Evolutionary conservation across 2,888 invertebrate species (phyloP).

Genomic region (Ophion slaviceki): DNA sequence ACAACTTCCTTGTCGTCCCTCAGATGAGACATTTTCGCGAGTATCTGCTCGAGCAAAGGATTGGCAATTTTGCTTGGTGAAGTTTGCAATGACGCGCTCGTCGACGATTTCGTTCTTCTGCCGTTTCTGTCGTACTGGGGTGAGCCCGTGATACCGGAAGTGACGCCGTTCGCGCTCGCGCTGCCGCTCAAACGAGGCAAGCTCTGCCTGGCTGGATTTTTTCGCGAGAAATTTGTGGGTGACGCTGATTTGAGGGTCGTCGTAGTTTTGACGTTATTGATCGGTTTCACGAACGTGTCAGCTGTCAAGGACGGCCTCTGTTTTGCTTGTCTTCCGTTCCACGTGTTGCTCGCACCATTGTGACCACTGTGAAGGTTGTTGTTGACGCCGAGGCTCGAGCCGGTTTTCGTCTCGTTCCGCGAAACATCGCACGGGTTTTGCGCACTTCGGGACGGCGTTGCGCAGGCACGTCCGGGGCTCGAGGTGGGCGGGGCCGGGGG

Average conservation of each 20-base stretch:
- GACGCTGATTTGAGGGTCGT: conserved; percentile 71
- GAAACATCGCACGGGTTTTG: conserved; percentile 73
- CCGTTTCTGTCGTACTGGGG: conserved; percentile 84
- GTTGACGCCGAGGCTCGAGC: conserved; percentile 71
- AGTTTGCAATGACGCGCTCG: conserved; percentile 85
- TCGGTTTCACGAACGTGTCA: conserved; percentile 86
- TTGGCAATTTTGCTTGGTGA: conserved; percentile 87
- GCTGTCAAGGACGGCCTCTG: conserved; percentile 85
- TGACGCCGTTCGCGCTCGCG: conserved; percentile 82
- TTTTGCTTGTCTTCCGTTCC: conserved; percentile 87
- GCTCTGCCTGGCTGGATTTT: conserved; percentile 82
- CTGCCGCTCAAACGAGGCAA: conserved; percentile 80
- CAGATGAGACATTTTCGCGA: conserved; percentile 89
- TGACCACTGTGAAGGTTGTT: conserved; percentile 35
- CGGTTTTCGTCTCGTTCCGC: conserved; percentile 84
- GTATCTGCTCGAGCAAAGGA: conserved; percentile 89
- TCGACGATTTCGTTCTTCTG: conserved; percentile 83
- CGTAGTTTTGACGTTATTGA: conserved; percentile 64
- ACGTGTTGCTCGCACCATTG: conserved; percentile 87
- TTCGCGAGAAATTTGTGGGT: conserved; percentile 76
- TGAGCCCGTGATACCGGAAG: conserved; percentile 82
- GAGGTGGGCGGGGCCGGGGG: conserved; percentile 84
- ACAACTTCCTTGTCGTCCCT: conserved; percentile 90
- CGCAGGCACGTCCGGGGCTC: conserved; percentile 84
- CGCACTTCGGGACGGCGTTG: conserved; percentile 72